These are phyloP conservation scores for Synanthedon vespiformis DNA, from an alignment of 2,888 invertebrate genomes.

Conservation along the genomic window DNA sequence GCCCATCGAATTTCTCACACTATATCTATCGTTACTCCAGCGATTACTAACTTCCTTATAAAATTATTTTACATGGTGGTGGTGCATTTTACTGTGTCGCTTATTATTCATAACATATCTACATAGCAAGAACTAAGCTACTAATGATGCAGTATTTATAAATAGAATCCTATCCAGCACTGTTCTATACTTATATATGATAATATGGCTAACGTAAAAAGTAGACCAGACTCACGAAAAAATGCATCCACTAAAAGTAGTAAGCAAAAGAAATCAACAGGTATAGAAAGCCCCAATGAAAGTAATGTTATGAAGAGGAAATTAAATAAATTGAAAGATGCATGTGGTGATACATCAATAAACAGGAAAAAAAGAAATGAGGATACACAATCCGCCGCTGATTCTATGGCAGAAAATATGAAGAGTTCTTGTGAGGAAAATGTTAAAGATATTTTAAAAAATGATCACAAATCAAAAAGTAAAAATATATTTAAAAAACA, in stretches of 20 bases:
- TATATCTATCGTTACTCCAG: not conserved
- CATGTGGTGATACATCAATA: not conserved
- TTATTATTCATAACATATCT: constrained; percentile 13
- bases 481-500: too few species aligned
- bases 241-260: constrained; percentile 26
- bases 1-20: constrained; percentile 12
- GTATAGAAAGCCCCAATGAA: constrained; percentile 10
- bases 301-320: not conserved
- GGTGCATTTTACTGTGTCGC: constrained; percentile 19
- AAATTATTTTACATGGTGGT: constrained; percentile 40
- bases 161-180: not conserved
- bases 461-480: not conserved
- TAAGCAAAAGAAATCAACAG: constrained; percentile 37
- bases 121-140: constrained; percentile 18
- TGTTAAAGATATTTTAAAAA: not conserved
- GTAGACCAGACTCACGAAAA: constrained; percentile 42
- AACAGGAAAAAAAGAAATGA: too few species aligned
- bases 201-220: constrained; percentile 56
- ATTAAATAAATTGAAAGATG: not conserved
- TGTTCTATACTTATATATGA: not conserved
- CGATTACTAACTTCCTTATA: constrained; percentile 11
- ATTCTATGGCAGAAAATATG: too few species aligned
- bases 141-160: constrained; percentile 26
- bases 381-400: too few species aligned
- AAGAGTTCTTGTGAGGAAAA: too few species aligned